These are phyloP conservation scores for Helarctos malayanus DNA, from an alignment of 2,797 vertebrate genomes.

Conservation along the genomic window DNA sequence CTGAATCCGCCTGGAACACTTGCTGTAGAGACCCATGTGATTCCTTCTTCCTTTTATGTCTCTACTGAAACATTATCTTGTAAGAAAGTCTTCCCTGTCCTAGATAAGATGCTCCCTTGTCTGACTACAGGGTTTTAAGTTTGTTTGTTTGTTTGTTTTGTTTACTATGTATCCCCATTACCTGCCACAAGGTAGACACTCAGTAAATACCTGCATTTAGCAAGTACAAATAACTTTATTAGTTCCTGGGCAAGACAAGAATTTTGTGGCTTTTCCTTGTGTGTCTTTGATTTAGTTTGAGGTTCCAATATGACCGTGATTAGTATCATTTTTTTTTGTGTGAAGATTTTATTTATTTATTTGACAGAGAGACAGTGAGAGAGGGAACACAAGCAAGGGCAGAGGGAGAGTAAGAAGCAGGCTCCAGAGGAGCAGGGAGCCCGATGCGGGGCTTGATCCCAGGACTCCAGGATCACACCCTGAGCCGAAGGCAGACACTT, in stretches of 20 bases:
- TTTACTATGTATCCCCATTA: background rate
- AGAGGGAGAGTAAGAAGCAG: no score
- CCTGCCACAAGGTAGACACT: background rate
- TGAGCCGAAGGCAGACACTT: no score
- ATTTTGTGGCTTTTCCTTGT: background rate
- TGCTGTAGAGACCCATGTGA: background rate
- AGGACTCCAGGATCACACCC: no score
- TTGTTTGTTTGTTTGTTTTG: constrained; percentile 5
- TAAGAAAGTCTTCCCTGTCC: background rate
- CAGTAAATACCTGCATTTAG: background rate
- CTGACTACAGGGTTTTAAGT: background rate
- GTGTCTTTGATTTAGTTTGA: constrained; percentile 36
- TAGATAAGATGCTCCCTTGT: background rate
- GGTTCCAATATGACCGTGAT: background rate
- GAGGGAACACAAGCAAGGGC: no score
- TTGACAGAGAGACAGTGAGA: no score
- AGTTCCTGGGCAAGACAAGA: constrained; percentile 32
- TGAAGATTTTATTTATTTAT: no score
- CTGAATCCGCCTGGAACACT: background rate
- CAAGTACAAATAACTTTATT: constrained; percentile 5
- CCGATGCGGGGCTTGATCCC: no score
- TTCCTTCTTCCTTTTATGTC: background rate
- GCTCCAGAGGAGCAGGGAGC: no score
- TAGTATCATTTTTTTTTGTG: background rate
- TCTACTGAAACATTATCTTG: background rate